phyloP scores from a whole-genome alignment of 2,113 vertebrate species.

The Solea senegalensis region DNA sequence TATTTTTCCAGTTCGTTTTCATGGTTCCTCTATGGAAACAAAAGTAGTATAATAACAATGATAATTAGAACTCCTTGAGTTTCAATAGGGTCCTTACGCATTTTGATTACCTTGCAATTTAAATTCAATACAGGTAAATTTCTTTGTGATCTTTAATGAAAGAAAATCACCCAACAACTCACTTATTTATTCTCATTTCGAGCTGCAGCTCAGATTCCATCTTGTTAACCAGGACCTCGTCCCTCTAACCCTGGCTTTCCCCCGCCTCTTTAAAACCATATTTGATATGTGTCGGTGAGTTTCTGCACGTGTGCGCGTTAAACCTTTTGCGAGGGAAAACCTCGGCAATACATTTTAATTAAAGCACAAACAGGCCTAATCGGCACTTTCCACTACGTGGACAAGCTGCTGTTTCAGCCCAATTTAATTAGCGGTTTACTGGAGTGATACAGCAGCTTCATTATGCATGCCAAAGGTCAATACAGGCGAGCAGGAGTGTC shows the following conservation, averaged over 20 bases:
- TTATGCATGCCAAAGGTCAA: constrained; percentile 79
- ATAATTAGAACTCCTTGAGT: too few species aligned
- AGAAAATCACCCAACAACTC: too few species aligned
- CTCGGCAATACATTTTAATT: constrained; percentile 74
- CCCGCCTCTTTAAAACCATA: constrained; percentile 26
- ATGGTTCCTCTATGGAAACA: too few species aligned
- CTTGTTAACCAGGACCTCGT: not conserved
- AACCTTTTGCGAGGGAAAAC: constrained; percentile 45
- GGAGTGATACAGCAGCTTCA: constrained; percentile 77
- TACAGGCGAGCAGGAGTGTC: constrained; percentile 47
- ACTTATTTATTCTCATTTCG: too few species aligned
- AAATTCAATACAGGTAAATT: too few species aligned
- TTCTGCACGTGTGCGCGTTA: constrained; percentile 15
- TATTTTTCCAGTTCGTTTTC: too few species aligned
- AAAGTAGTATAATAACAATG: too few species aligned
- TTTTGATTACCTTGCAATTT: too few species aligned
- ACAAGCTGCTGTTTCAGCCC: constrained; percentile 77
- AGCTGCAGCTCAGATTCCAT: not conserved
- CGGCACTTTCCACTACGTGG: constrained; percentile 67
- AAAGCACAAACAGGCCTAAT: constrained; percentile 77
- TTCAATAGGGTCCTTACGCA: too few species aligned
- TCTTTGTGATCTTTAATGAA: not conserved
- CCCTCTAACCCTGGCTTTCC: not conserved
- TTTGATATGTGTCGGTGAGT: not conserved
- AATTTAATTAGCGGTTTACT: constrained; percentile 79